Evolutionary conservation across 2,113 vertebrate species (phyloP).

Genomic region (Seriola aureovittata): DNA sequence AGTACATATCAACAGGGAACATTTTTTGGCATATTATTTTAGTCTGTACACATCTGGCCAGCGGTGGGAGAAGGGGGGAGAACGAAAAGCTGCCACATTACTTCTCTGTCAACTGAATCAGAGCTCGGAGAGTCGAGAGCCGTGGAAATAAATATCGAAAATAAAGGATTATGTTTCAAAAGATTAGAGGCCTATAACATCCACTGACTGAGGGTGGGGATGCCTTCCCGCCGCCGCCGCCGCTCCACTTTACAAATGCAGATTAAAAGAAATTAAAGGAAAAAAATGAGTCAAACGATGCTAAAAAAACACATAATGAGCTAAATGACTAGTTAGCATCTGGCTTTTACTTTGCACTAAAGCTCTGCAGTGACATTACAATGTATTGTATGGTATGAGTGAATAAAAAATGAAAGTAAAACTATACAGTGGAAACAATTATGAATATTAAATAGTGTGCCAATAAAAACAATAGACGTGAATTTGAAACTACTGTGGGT

Average conservation of each 20-base stretch:
- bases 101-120: constrained; percentile 11
- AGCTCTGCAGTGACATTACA: background rate
- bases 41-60: no score
- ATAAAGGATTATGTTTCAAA: background rate
- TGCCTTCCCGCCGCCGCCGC: background rate
- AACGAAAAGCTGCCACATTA: background rate
- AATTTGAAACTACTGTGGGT: background rate
- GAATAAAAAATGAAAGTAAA: background rate
- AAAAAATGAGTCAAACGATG: background rate
- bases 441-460: background rate
- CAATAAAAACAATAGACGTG: background rate
- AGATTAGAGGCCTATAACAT: background rate
- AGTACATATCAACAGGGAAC: no score
- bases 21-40: no score
- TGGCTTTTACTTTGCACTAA: background rate
- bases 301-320: background rate
- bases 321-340: background rate
- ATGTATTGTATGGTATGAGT: background rate
- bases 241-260: background rate
- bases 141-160: background rate
- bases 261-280: background rate
- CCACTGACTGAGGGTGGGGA: background rate
- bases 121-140: background rate
- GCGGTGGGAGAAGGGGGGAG: background rate
- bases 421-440: background rate